Percentiles rank a stretch among this genome's conserved stretches.
Conservation (phyloP, 1,140 invertebrate genomes). For the Pseudomyrmex gracilis region DNA sequence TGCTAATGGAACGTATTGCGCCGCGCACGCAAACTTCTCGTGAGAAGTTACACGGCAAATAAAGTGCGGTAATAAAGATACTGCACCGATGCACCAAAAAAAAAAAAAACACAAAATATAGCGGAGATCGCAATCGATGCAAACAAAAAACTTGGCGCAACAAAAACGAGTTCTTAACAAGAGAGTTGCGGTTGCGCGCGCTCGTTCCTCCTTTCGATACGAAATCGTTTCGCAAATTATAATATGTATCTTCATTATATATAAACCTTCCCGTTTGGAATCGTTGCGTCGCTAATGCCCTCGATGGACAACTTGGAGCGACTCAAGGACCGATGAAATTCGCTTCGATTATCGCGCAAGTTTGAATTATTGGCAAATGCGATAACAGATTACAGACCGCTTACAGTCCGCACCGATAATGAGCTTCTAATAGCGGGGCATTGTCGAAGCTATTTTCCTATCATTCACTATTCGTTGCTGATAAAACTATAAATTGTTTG, state of each 20-base stretch:
- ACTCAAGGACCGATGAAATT: background rate
- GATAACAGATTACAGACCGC: background rate
- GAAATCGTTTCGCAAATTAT: no score
- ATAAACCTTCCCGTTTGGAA: background rate
- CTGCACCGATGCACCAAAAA: background rate
- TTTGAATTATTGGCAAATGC: background rate
- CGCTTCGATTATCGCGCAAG: slow-evolving; percentile 8
- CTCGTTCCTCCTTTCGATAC: no score
- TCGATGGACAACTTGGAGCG: background rate
- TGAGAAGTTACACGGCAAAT: background rate
- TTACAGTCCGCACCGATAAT: background rate
- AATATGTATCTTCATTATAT: background rate
- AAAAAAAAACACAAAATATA: background rate
- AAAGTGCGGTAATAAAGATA: slow-evolving; percentile 7
- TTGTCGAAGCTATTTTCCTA: no score
- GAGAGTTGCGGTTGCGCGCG: no score
- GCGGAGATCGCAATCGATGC: no score
- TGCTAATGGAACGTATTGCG: slow-evolving; percentile 1
- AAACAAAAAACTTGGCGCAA: no score
- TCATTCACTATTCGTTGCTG: no score
- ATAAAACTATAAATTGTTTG: no score
- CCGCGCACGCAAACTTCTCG: slow-evolving; percentile 20
- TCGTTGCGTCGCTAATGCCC: background rate
- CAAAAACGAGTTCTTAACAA: no score
- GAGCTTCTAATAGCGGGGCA: background rate